Base-by-base conservation (phyloP, 1,140 invertebrate species). In the Anoplophora glabripennis region DNA sequence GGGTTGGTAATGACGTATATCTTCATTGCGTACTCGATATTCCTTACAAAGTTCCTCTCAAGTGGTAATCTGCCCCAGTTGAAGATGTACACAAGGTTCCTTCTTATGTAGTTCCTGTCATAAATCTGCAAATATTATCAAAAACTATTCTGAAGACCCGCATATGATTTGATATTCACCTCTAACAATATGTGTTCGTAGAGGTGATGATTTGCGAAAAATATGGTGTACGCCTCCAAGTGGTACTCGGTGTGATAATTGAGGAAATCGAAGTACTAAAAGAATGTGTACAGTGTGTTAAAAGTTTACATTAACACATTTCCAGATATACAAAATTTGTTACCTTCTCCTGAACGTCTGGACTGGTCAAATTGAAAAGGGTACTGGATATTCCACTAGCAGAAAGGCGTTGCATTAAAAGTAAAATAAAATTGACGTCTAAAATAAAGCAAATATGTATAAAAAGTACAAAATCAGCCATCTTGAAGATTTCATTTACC, bases 1-100 rank as follows among this genome's bases (percentile, higher is more conserved):
- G 80, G 79, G 63, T 82, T 83, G 3, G 79, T 82, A 57, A 85
- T 78, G 21, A 82, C 77, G n/a, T 76, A 62, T 17, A 71, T 61
- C 59, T 68, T 73, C 67, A 75, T 75, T 9, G 65, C 49, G 38
- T 70, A 56, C 28, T 68, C 64, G 7, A 75, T 69, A 55, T 72
- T 72, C 18, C 63, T 56, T 1, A 69, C 37, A 44, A 75, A 74
- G 53, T 66, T 67, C 12, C 64, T 49, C 17, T 56, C 57, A 49
- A 70, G 63, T 10, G 57, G 45, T 28, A 56, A 33, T 33, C 55
- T 54, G 3, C 70, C 68, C 69, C 70, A 75, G 56, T 73, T 64
- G 53, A 75, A 75, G 17, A 75, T 69, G 45, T 68, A 70, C n/a
- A 69, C 53, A 34, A 72, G 35, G 58, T 74, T 74, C 54, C 68